Percentiles rank a stretch among this genome's conserved stretches.
Conservation (phyloP, 2,888 invertebrate genomes). For the Koerneria pararmatus region DNA sequence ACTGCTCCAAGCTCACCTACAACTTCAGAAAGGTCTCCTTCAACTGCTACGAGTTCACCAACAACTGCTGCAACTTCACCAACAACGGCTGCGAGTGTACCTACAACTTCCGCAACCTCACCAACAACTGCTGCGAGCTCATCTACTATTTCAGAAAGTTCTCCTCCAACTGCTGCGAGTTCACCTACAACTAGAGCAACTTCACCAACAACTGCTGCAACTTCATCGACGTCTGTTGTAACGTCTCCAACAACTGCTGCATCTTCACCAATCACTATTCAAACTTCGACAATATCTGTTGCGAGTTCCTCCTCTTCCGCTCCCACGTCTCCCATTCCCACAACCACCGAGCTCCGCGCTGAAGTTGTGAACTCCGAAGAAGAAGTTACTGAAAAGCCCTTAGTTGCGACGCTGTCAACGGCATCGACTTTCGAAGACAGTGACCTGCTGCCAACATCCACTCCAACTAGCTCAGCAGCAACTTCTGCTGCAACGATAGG, state of each 20-base stretch:
- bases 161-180: constrained; percentile 2
- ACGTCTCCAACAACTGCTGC: not conserved
- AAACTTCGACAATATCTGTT: not conserved
- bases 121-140: not conserved
- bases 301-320: not conserved
- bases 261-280: not conserved
- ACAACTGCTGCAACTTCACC: constrained; percentile 8
- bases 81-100: constrained; percentile 8
- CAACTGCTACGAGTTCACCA: not conserved
- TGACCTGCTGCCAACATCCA: not conserved
- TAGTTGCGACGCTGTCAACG: not conserved
- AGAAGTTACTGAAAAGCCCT: not conserved
- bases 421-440: not conserved
- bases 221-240: not conserved
- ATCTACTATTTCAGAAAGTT: not conserved
- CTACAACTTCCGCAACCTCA: constrained; percentile 19
- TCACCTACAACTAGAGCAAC: not conserved
- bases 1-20: constrained; percentile 2
- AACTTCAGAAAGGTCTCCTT: not conserved
- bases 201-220: constrained; percentile 17
- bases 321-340: not conserved
- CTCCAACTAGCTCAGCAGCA: not conserved
- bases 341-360: constrained; percentile 1
- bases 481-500: not conserved
- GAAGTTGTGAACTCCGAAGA: not conserved